Conservation (phyloP, 2,888 invertebrate genomes). For the Drosophila mettleri region DNA sequence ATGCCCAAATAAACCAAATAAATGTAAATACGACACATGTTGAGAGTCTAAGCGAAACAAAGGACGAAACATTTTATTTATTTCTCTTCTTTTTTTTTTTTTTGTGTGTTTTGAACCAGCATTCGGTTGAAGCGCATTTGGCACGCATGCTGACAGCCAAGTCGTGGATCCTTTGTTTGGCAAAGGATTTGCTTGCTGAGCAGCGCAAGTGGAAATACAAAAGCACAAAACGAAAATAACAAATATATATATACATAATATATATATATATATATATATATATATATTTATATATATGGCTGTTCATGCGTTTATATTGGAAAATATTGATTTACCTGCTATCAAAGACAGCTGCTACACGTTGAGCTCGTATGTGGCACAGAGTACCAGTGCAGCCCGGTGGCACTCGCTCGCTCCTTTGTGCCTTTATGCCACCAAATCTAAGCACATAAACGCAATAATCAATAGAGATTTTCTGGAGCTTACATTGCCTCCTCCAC, state of each 20-base stretch:
- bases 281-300: slow-evolving; percentile 31
- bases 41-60: slow-evolving; percentile 30
- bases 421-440: slow-evolving; percentile 37
- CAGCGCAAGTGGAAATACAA: slow-evolving; percentile 24
- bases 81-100: neutral
- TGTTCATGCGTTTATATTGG: slow-evolving; percentile 73
- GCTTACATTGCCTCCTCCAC: slow-evolving; percentile 36
- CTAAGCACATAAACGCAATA: slow-evolving; percentile 66
- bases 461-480: slow-evolving; percentile 71
- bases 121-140: slow-evolving; percentile 41
- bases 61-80: slow-evolving; percentile 42
- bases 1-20: slow-evolving; percentile 52
- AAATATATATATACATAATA: neutral
- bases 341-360: slow-evolving; percentile 72
- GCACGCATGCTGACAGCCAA: slow-evolving; percentile 47
- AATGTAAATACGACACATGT: slow-evolving; percentile 35
- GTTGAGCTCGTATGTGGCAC: slow-evolving; percentile 36
- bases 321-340: slow-evolving; percentile 80
- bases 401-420: slow-evolving; percentile 17
- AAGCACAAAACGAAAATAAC: slow-evolving; percentile 6
- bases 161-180: slow-evolving; percentile 54
- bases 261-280: slow-evolving; percentile 33
- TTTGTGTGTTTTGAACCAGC: slow-evolving; percentile 7
- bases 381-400: neutral
- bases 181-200: slow-evolving; percentile 48